Base-by-base conservation (phyloP, 2,113 vertebrate genomes). In the Saccopteryx bilineata region DNA sequence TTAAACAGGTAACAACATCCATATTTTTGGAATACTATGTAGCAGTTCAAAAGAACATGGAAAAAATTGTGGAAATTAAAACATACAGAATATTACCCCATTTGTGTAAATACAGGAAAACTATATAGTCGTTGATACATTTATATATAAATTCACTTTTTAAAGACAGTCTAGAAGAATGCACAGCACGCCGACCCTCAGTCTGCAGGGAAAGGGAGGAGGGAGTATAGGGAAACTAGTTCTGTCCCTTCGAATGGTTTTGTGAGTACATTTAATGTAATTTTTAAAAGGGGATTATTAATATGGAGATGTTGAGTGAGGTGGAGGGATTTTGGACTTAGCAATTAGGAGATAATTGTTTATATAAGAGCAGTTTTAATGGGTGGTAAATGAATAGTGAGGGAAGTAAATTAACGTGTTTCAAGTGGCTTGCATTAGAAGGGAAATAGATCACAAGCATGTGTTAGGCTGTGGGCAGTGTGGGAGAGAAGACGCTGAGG, bases 1-100 rank as follows among this genome's bases (percentile, higher is more conserved):
- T 89, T 87, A 72, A 63, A 76, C 48, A 78, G 18, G 17, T 90
- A 54, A 54, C 26, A 48, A 82, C 23, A 21, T 39, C 18, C 15
- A 4, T 90, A 75, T 71, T 78, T 90, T 93, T 72, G 68, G 75
- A 95, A 82, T 91, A 76, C 63, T 90, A 1, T 87, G 69, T 91
- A 94, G 61, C 83, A 91, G 61, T 83, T 91, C 69, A 83, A 81
- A 84, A 93, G 80, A 96, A 87, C 76, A 78, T 87, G 87, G 76
- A 71, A 87, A 87, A 87, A 39, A 63, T 90, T 80, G 33, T 85
- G 31, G 50, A 18, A 56, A 33, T 69, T 83, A 83, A 28, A 39
- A 80, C 78, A 78, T 33, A 76, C 39, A 63, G 78, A 75, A 2
- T 78, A 83, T 61, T 88, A 83, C 12, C 6, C 61, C 28, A 46